These are phyloP conservation scores for Chrosomus eos DNA, from an alignment of 2,797 vertebrate species.

Conservation along the genomic window DNA sequence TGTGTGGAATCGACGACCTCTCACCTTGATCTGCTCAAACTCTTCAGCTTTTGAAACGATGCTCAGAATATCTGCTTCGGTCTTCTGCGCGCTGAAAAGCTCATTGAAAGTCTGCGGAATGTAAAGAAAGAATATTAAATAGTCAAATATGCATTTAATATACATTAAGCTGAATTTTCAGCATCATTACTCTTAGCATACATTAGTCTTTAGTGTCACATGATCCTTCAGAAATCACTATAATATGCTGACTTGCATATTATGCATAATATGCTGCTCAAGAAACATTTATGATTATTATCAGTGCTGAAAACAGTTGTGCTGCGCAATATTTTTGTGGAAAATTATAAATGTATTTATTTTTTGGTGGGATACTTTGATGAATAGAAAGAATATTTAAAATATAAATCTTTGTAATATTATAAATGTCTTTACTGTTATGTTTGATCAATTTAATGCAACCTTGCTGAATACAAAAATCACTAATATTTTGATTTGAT, in stretches of 20 bases:
- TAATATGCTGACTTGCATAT: not conserved
- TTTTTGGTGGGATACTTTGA: too few species aligned
- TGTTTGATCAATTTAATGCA: too few species aligned
- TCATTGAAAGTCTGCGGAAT: constrained; percentile 93
- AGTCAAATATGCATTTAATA: not conserved
- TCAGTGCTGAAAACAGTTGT: not conserved
- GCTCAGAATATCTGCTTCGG: constrained; percentile 91
- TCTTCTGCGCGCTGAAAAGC: constrained; percentile 92
- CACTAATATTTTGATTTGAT: not conserved
- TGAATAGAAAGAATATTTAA: too few species aligned
- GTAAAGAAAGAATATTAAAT: not conserved
- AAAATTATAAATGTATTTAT: too few species aligned
- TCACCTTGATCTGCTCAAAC: constrained; percentile 98
- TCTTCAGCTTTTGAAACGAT: constrained; percentile 98
- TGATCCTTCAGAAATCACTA: not conserved
- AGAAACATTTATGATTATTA: not conserved
- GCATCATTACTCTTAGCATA: too few species aligned
- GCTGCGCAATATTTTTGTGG: too few species aligned
- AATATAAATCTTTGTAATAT: too few species aligned
- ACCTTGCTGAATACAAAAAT: not conserved
- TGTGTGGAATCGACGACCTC: constrained; percentile 19
- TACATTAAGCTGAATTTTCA: too few species aligned
- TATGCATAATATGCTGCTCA: too few species aligned
- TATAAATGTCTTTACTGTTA: too few species aligned
- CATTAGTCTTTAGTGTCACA: not conserved